phyloP scores from a whole-genome alignment of 2,888 invertebrate genomes.

The Erebia aethiops region DNA sequence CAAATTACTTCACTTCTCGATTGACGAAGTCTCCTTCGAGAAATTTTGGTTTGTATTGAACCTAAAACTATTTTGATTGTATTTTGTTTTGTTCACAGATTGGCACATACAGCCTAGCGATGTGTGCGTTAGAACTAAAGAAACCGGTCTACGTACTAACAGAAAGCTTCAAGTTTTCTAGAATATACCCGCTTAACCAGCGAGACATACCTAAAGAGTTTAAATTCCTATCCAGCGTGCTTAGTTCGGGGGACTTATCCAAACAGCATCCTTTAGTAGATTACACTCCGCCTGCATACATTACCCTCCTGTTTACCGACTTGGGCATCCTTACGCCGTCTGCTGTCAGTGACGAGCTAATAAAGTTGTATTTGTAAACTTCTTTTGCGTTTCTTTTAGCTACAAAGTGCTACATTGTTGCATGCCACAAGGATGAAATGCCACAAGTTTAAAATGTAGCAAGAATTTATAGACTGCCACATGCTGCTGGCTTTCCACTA shows the following conservation, averaged over 20 bases:
- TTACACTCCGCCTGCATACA: conserved; percentile 97
- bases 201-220: conserved; percentile 94
- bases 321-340: conserved; percentile 97
- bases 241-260: conserved; percentile 67
- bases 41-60: too few species aligned
- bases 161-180: conserved; percentile 98
- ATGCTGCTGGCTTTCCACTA: too few species aligned
- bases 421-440: too few species aligned
- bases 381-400: not conserved
- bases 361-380: conserved; percentile 94
- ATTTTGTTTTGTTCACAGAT: conserved; percentile 79
- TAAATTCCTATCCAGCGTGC: conserved; percentile 84
- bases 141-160: conserved; percentile 98
- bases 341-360: conserved; percentile 98
- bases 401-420: too few species aligned
- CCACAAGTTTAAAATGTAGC: too few species aligned
- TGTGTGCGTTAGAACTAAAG: conserved; percentile 94
- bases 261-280: conserved; percentile 95
- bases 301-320: conserved; percentile 97
- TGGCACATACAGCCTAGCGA: conserved; percentile 92
- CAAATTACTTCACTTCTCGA: too few species aligned
- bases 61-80: too few species aligned
- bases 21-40: too few species aligned
- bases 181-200: conserved; percentile 96
- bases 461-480: too few species aligned